phyloP scores from a whole-genome alignment of 2,888 invertebrate species.

The Hoplodrina ambigua region DNA sequence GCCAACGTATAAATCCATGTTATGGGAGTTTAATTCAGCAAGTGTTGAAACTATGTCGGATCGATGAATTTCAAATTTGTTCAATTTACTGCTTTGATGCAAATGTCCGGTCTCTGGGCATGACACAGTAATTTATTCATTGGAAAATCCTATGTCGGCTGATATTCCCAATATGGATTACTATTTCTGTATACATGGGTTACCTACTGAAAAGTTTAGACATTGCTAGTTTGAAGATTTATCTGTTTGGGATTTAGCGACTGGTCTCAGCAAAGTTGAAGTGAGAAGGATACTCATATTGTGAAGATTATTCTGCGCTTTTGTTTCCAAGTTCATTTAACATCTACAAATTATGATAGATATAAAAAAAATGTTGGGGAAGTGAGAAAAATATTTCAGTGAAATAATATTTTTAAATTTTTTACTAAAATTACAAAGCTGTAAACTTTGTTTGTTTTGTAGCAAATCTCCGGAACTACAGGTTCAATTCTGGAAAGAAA shows the following conservation, averaged over 20 bases:
- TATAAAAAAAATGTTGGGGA: too few species aligned
- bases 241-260: background rate
- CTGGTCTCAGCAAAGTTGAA: background rate
- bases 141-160: constrained; percentile 71
- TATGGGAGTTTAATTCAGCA: constrained; percentile 62
- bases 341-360: too few species aligned
- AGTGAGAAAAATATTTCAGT: too few species aligned
- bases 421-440: too few species aligned
- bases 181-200: constrained; percentile 30
- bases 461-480: too few species aligned
- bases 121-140: constrained; percentile 81
- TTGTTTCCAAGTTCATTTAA: too few species aligned
- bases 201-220: constrained; percentile 40
- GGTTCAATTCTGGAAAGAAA: too few species aligned
- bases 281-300: too few species aligned
- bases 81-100: constrained; percentile 76
- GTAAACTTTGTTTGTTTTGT: too few species aligned
- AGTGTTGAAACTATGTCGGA: constrained; percentile 63
- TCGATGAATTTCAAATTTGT: constrained; percentile 84
- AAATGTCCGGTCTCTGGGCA: constrained; percentile 68
- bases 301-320: too few species aligned
- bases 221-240: constrained; percentile 25
- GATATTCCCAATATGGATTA: constrained; percentile 55
- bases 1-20: constrained; percentile 54
- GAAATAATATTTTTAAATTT: too few species aligned